phyloP scores from a whole-genome alignment of 2,888 invertebrate species.

The Spisula solida region DNA sequence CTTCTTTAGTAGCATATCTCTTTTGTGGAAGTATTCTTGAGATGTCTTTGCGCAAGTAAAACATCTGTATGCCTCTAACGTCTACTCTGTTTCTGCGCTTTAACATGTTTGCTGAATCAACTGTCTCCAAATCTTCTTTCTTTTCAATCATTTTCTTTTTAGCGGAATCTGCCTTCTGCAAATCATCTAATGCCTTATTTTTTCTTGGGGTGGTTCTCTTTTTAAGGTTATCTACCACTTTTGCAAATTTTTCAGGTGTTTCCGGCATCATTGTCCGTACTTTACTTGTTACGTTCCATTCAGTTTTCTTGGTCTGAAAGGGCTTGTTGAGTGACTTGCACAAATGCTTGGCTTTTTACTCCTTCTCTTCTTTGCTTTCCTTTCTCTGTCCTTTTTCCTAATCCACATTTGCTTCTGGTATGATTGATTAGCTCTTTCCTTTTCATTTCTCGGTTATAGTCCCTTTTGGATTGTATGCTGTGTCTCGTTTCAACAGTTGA shows the following conservation, averaged over 20 bases:
- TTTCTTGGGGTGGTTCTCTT: slow-evolving; percentile 45
- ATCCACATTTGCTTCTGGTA: too few relatives aligned
- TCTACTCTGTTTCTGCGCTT: too few relatives aligned
- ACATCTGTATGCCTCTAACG: too few relatives aligned
- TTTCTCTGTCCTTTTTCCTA: too few relatives aligned
- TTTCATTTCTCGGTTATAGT: slow-evolving; percentile 31
- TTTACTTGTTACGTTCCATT: slow-evolving; percentile 31
- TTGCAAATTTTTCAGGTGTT: slow-evolving; percentile 44
- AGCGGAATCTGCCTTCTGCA: too few relatives aligned
- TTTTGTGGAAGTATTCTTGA: background rate
- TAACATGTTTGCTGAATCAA: slow-evolving; percentile 20
- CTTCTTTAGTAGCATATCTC: slow-evolving; percentile 18
- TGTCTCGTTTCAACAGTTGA: slow-evolving; percentile 19
- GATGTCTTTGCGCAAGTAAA: slow-evolving; percentile 17
- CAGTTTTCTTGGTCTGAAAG: slow-evolving; percentile 22
- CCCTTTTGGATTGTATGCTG: slow-evolving; percentile 14
- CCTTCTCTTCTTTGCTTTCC: too few relatives aligned
- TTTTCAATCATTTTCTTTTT: too few relatives aligned
- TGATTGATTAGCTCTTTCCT: too few relatives aligned
- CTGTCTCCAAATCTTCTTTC: too few relatives aligned
- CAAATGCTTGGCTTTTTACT: background rate
- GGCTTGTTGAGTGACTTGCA: background rate
- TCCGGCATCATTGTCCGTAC: slow-evolving; percentile 5
- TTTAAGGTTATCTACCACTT: slow-evolving; percentile 39
- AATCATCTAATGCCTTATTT: slow-evolving; percentile 23